Base-by-base conservation (phyloP, 2,888 invertebrate genomes). In the Criorhina ranunculi region DNA sequence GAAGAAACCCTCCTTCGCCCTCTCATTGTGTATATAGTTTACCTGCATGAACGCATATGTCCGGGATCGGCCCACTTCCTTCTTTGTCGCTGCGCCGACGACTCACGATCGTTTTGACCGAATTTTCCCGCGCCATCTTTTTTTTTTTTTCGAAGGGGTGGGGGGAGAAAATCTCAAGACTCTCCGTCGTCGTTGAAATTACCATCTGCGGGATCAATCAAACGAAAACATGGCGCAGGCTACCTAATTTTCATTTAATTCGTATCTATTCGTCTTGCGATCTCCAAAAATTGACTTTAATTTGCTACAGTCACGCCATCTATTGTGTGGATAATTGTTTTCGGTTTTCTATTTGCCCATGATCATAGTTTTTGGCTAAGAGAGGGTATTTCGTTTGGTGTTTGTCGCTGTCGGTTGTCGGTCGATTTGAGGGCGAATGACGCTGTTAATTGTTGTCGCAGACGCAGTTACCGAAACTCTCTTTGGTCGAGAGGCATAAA, bases 141-240 rank as follows among this genome's bases (percentile, higher is more conserved):
- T n/a, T 6, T 15, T 11, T 24, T 3, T 24, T 1, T 24, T 24
- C 24, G 24, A n/a, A n/a, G n/a, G n/a, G 5, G 35, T n/a, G 8
- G 12, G 17, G 24, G 11, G 60, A 73, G 62, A 85, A 76, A 86
- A 86, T 76, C 76, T 72, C 80, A 60, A 57, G 24, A 73, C 46
- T 62, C 59, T 64, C 72, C 55, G 42, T 29, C 44, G 44, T 35
- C 24, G 24, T 53, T 70, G 15, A 88, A 88, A 87, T 88, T 88
- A 88, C 88, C 90, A 90, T 89, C 89, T 91, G 91, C 88, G 89
- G 88, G 88, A 87, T 88, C 89, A 89, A 91, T 90, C 90, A 89
- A 90, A 88, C 88, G 89, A 85, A 85, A 85, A 85, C 85, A 85
- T 80, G 85, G 85, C 85, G 79, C 85, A 85, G 85, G 79, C 85